Evolutionary conservation across 2,797 vertebrate genomes (phyloP), one percentile per base, ranked within the genome.

Genomic region (Alfaro cultratus): DNA sequence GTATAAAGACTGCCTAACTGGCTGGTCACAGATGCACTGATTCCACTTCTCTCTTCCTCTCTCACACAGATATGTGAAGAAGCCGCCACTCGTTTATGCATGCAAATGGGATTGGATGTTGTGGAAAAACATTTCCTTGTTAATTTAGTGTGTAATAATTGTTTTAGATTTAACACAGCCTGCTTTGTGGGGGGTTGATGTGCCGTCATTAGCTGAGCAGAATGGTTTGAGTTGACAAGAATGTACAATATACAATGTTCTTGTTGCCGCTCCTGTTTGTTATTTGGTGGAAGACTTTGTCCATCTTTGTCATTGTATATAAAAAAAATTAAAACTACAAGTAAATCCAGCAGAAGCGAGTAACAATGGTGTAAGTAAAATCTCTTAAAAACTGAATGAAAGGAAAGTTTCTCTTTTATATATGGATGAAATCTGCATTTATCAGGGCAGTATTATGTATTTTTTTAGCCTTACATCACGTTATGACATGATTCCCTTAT

Each of bases 71-170:
- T 49, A 55, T 1, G 13, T 23, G 26, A 34, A 18, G 26, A 68
- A 64, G 76, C 73, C 6, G 45, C 74, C 46, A 4, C 70, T 43
- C 39, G 51, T 47, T 26, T 9, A 46, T 43, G 53, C 26, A 43
- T 83, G 78, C 81, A 86, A 87, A 88, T 82, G 23, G 71, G 84
- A 76, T 84, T 86, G 74, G 75, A 57, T 67, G 62, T 87, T 73
- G 51, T 76, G 74, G 76, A 82, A 73, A 81, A 86, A 80, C 57
- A 77, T 64, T 79, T 81, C 80, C 76, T 79, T 87, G 85, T 88
- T 92, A 88, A 93, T 92, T 91, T 86, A 60, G 77, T 41, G 45
- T 29, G 55, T 83, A 76, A 87, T 93, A 88, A 93, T 93, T 93
- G 89, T 89, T 91, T 88, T 77, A 78, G 85, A 82, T 84, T 81